A percentile compares a stretch with the other conserved stretches of the same genome.
These are phyloP conservation scores for Cerastis leucographa DNA, from an alignment of 2,888 invertebrate genomes.

Conservation along the genomic window DNA sequence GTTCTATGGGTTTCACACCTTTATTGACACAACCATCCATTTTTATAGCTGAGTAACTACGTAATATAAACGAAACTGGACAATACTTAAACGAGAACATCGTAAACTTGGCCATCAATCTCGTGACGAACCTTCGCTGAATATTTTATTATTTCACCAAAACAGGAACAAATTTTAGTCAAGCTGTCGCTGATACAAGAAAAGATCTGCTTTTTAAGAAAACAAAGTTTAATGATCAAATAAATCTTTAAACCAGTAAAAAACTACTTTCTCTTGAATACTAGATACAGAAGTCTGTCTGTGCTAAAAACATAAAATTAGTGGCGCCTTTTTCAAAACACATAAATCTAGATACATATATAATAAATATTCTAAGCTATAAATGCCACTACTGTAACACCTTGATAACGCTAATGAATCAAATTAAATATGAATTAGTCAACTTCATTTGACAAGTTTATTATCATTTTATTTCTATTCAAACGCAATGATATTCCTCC, in stretches of 20 bases:
- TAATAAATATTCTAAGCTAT: background rate
- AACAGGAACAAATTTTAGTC: background rate
- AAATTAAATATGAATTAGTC: background rate
- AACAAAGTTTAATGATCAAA: background rate
- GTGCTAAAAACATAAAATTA: background rate
- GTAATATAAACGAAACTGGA: background rate
- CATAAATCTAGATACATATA: background rate
- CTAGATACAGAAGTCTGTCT: background rate
- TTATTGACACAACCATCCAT: background rate
- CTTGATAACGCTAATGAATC: background rate
- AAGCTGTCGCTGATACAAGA: background rate
- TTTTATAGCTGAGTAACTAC: background rate
- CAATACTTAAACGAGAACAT: background rate
- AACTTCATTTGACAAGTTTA: background rate
- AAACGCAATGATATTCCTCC: background rate
- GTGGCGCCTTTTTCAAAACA: background rate
- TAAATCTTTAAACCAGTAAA: background rate
- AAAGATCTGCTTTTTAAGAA: too few species aligned
- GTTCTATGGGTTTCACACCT: background rate
- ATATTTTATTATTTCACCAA: background rate
- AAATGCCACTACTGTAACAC: background rate
- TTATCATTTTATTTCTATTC: background rate
- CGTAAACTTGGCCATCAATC: background rate
- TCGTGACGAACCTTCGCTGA: background rate
- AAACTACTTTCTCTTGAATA: constrained; percentile 6